Conservation (phyloP, 1,140 invertebrate genomes). For the Piezodorus guildinii region DNA sequence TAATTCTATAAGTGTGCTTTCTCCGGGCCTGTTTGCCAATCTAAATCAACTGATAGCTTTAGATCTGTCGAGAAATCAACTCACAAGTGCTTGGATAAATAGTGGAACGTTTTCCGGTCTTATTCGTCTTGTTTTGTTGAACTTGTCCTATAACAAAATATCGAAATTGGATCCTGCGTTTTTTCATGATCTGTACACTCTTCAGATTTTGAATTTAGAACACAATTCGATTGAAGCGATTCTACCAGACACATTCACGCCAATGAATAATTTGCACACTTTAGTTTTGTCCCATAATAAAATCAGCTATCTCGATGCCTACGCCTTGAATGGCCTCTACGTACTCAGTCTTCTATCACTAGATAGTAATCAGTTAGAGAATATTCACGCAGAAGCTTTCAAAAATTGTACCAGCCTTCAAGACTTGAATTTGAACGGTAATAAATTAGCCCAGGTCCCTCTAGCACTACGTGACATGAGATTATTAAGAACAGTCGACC, state of each 20-base stretch:
- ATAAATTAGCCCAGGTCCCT: constrained; percentile 60
- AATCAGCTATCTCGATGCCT: constrained; percentile 60
- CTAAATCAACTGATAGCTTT: constrained; percentile 73
- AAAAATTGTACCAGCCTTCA: constrained; percentile 63
- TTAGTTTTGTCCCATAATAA: constrained; percentile 67
- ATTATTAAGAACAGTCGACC: constrained; percentile 62
- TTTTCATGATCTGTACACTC: constrained; percentile 65
- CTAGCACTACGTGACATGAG: constrained; percentile 59
- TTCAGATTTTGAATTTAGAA: constrained; percentile 69
- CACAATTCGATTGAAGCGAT: constrained; percentile 68
- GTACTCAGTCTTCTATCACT: constrained; percentile 63
- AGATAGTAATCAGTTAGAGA: constrained; percentile 65
- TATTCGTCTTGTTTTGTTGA: constrained; percentile 71
- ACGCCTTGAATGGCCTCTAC: constrained; percentile 64
- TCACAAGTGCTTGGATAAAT: constrained; percentile 73
- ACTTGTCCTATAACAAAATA: constrained; percentile 74
- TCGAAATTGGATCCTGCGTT: constrained; percentile 64
- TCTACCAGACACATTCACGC: constrained; percentile 64
- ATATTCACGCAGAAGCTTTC: constrained; percentile 67
- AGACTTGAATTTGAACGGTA: constrained; percentile 72
- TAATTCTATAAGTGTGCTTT: constrained; percentile 71
- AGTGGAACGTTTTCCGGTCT: constrained; percentile 72
- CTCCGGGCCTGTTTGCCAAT: constrained; percentile 67
- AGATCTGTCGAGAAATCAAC: constrained; percentile 75
- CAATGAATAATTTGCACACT: constrained; percentile 73